Conservation (phyloP, 1,140 invertebrate genomes). For the Drosophila burlai region DNA sequence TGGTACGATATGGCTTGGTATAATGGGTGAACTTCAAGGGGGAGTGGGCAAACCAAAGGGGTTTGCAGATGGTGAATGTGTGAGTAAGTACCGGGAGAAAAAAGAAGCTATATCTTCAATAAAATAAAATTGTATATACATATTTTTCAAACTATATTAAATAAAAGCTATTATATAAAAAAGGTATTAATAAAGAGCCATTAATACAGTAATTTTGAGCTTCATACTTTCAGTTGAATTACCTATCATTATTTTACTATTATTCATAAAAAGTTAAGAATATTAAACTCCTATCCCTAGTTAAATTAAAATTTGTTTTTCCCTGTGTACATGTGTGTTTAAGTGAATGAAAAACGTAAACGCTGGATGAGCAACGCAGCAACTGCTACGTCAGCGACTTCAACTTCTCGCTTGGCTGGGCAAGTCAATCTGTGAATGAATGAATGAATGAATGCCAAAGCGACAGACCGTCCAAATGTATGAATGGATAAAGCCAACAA, state of each 20-base stretch:
- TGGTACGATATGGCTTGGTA: slow-evolving; percentile 33
- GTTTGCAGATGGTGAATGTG: slow-evolving; percentile 19
- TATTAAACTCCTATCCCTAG: too few species aligned
- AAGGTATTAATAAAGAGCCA: too few species aligned
- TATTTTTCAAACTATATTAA: too few species aligned
- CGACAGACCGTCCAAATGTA: slow-evolving; percentile 59
- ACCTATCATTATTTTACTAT: background rate
- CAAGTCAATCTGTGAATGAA: slow-evolving; percentile 82
- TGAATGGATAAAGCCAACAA: slow-evolving; percentile 67
- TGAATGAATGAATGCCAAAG: slow-evolving; percentile 52
- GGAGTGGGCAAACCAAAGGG: slow-evolving; percentile 21
- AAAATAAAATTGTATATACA: background rate
- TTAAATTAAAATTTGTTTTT: background rate
- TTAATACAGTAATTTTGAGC: too few species aligned
- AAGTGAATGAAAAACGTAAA: slow-evolving; percentile 79
- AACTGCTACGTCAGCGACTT: slow-evolving; percentile 49
- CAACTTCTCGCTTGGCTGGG: slow-evolving; percentile 71
- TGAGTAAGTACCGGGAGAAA: slow-evolving; percentile 2
- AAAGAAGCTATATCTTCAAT: background rate
- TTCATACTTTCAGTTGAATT: background rate
- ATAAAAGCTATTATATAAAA: too few species aligned
- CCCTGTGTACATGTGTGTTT: slow-evolving; percentile 28
- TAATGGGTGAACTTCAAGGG: slow-evolving; percentile 34
- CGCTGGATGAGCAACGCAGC: slow-evolving; percentile 62
- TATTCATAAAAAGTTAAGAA: background rate